Evolutionary conservation across 1,140 invertebrate species (phyloP).

Genomic region (Neodiprion lecontei): DNA sequence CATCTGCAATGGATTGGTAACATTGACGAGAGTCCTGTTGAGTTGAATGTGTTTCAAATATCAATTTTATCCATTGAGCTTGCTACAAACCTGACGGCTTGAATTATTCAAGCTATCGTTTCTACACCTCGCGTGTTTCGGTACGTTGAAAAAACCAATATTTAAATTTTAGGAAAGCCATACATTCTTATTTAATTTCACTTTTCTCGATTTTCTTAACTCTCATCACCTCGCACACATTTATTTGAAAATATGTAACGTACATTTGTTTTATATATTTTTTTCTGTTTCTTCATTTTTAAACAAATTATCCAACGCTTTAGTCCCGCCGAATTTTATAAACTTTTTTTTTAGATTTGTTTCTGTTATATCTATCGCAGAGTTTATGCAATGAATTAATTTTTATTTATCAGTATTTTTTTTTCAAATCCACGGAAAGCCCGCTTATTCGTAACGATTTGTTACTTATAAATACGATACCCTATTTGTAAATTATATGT

Average conservation of each 20-base stretch:
- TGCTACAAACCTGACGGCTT: background rate
- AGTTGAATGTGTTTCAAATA: background rate
- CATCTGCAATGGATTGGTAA: conserved; percentile 60
- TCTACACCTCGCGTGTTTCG: background rate
- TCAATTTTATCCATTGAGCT: background rate
- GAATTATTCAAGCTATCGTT: background rate
- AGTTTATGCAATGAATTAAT: background rate
- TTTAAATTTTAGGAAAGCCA: background rate
- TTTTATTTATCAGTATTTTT: background rate
- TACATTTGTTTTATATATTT: no score
- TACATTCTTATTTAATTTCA: background rate
- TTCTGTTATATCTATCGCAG: background rate
- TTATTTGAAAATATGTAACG: background rate
- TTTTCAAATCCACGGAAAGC: background rate
- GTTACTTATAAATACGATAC: no score
- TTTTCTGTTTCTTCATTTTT: no score
- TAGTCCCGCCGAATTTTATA: no score
- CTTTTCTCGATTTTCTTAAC: background rate
- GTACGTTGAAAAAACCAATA: background rate
- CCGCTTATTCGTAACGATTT: no score
- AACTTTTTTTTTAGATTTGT: no score
- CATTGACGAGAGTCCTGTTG: background rate
- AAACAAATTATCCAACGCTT: no score
- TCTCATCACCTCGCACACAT: background rate
- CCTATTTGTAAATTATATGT: no score